Conservation (phyloP, 2,113 vertebrate genomes). For the Forbesichthys papilliferus region DNA sequence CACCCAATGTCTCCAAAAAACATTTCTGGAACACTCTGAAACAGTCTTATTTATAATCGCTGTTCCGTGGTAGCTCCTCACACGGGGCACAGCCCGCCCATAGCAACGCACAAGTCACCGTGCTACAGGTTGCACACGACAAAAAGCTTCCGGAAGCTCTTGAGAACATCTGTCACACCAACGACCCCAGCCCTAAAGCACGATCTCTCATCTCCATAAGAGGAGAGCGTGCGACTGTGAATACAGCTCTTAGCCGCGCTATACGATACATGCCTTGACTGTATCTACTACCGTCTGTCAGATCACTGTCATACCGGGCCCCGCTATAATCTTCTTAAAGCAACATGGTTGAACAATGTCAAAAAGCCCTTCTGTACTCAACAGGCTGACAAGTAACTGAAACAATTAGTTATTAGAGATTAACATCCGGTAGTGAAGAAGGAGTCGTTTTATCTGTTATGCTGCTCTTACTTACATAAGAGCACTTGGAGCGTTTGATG, state of each 20-base stretch:
- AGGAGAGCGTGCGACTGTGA: slow-evolving; percentile 24
- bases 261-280: slow-evolving; percentile 22
- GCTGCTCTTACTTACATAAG: not conserved
- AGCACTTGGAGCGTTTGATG: slow-evolving; percentile 21
- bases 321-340: slow-evolving; percentile 58
- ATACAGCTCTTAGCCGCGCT: slow-evolving; percentile 15
- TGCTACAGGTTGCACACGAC: slow-evolving; percentile 8
- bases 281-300: slow-evolving; percentile 17
- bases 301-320: slow-evolving; percentile 22
- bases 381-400: slow-evolving; percentile 34
- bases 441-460: too few species aligned
- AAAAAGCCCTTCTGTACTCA: slow-evolving; percentile 33
- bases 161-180: not conserved
- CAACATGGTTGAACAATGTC: slow-evolving; percentile 25
- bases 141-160: slow-evolving; percentile 20
- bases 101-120: slow-evolving; percentile 14
- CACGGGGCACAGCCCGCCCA: not conserved
- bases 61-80: not conserved
- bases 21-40: too few species aligned
- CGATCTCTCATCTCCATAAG: slow-evolving; percentile 32
- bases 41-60: too few species aligned
- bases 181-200: not conserved
- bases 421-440: slow-evolving; percentile 21
- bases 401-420: slow-evolving; percentile 38
- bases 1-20: not conserved